Evolutionary conservation across 2,888 invertebrate genomes (phyloP), one percentile per base, ranked within the genome.

Genomic region (Amphiduros pacificus): DNA sequence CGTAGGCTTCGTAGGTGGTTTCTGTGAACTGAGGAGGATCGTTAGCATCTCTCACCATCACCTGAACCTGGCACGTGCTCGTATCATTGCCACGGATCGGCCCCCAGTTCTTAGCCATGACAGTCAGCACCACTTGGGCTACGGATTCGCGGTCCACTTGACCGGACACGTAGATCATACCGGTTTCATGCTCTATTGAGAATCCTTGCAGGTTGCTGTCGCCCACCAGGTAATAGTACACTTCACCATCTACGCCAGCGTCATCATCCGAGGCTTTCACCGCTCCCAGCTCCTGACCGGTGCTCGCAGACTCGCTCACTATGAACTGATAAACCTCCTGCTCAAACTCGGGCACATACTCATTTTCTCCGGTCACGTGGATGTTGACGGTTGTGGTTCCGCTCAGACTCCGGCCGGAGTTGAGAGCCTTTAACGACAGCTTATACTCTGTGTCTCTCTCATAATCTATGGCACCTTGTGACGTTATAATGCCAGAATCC

Each of bases 41-140:
- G 78, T 96, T 96, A 24, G 95, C 95, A 81, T 96, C 96, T 84
- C 94, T 93, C 66, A 97, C 92, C 0, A 92, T 91, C 66, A 97
- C 90, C 53, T 93, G 91, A 0, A 97, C 92, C 83, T 93, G 93
- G 2, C 95, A 95, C 83, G 93, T 94, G 77, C 94, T 95, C 0
- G 94, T 95, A 76, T 96, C 95, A 78, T 95, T 94, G 2, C 96
- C 96, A 41, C 90, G 87, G 71, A 97, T 94, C 22, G 94, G 92
- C 17, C 96, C 96, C 55, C 89, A 89, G 79, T 97, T 97, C 84
- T 97, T 97, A 0, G 95, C 95, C 85, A 96, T 87, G 0, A 95
- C 94, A 0, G 93, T 93, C 11, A 96, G 83, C 5, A 65, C 65
- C 9, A 79, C 72, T 32, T 66, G 63, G 5, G 73, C 73, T 1